Percentiles rank a stretch among this genome's conserved stretches.
These are phyloP conservation scores for Ascidia mentula DNA, from an alignment of 23 tunicate genomes.

Conservation along the genomic window DNA sequence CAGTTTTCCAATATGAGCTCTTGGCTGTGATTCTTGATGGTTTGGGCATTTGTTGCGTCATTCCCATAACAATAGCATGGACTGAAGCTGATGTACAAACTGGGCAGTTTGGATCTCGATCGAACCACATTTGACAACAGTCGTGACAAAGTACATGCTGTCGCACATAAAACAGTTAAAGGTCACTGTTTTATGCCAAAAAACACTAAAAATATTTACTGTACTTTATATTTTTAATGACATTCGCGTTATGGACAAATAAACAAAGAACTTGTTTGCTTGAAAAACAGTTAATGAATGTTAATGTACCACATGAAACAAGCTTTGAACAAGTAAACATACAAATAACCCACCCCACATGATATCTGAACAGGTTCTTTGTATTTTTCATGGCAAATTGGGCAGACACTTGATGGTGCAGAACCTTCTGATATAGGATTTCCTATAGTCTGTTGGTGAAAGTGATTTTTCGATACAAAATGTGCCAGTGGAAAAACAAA, in stretches of 20 bases:
- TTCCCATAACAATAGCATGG: slow-evolving; percentile 23
- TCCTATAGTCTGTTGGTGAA: neutral
- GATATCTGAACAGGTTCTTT: slow-evolving; percentile 25
- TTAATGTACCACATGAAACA: no score
- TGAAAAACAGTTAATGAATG: no score
- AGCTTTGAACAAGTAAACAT: no score
- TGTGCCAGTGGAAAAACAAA: no score
- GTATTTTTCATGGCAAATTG: slow-evolving; percentile 33
- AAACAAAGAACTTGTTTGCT: no score
- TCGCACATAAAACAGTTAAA: no score
- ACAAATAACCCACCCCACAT: slow-evolving; percentile 19
- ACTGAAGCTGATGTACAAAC: slow-evolving; percentile 24
- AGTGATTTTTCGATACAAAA: no score
- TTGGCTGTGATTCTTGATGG: slow-evolving; percentile 13
- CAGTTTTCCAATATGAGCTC: slow-evolving; percentile 27
- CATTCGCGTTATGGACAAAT: no score
- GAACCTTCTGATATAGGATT: slow-evolving; percentile 8
- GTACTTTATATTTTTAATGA: no score
- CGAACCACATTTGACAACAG: slow-evolving; percentile 41
- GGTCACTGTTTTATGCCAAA: no score
- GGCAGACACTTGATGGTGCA: slow-evolving; percentile 7
- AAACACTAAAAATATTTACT: no score
- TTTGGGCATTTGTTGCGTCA: neutral
- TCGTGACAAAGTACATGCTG: slow-evolving; percentile 40
- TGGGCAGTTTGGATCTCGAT: slow-evolving; percentile 40